These are phyloP conservation scores for Temnothorax rugatulus DNA, from an alignment of 2,888 invertebrate species.

Conservation along the genomic window DNA sequence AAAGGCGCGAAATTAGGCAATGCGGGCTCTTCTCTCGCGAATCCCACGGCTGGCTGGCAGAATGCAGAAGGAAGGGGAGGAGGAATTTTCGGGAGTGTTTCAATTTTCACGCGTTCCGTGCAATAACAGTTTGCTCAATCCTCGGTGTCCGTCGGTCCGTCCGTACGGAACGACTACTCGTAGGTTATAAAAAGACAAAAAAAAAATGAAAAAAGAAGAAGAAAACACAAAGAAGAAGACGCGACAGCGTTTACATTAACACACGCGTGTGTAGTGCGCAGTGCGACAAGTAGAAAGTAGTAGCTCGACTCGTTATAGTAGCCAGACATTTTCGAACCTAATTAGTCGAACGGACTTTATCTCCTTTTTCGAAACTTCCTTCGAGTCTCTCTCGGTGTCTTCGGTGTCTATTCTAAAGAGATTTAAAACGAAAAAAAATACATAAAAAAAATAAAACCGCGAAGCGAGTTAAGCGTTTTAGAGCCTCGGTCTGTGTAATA, in stretches of 20 bases:
- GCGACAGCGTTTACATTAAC: slow-evolving; percentile 46
- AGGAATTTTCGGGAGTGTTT: slow-evolving; percentile 71
- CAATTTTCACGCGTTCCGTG: slow-evolving; percentile 83
- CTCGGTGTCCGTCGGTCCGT: slow-evolving; percentile 85
- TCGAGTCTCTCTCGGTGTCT: slow-evolving; percentile 79
- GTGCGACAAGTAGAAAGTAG: slow-evolving; percentile 62
- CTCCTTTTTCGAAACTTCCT: slow-evolving; percentile 78
- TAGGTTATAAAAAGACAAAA: slow-evolving; percentile 70
- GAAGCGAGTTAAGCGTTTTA: slow-evolving; percentile 69
- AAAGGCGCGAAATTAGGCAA: slow-evolving; percentile 41
- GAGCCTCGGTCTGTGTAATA: slow-evolving; percentile 74
- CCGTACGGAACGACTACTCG: slow-evolving; percentile 83
- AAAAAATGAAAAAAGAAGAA: slow-evolving; percentile 41
- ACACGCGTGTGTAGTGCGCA: slow-evolving; percentile 58
- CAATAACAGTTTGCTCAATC: slow-evolving; percentile 85
- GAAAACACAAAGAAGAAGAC: slow-evolving; percentile 33
- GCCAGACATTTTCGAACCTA: slow-evolving; percentile 71
- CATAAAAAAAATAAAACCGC: slow-evolving; percentile 48
- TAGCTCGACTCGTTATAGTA: slow-evolving; percentile 72
- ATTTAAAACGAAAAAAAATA: slow-evolving; percentile 67
- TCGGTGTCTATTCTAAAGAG: slow-evolving; percentile 81
- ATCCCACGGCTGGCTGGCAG: slow-evolving; percentile 49
- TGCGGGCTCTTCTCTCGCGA: slow-evolving; percentile 55
- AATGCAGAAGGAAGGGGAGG: slow-evolving; percentile 36
- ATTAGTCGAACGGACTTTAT: slow-evolving; percentile 71